Percentiles rank a stretch among this genome's conserved stretches.
Conservation (phyloP, 2,113 vertebrate genomes). For the Xenus cinereus region DNA sequence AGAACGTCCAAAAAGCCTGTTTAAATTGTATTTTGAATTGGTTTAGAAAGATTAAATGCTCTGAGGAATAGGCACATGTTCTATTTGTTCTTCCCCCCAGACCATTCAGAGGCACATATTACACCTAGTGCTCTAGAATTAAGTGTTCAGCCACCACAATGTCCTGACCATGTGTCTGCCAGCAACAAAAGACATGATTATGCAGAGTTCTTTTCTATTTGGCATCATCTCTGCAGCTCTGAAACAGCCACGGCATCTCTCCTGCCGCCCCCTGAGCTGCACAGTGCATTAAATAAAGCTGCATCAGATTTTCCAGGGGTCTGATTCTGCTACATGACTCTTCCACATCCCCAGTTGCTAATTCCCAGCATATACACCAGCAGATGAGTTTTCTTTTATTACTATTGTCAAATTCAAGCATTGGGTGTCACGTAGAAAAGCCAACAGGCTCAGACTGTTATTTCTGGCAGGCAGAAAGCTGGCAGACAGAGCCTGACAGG, state of each 20-base stretch:
- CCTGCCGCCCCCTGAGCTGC: not conserved
- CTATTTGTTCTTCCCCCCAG: not conserved
- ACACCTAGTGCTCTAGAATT: not conserved
- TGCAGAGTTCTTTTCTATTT: not conserved
- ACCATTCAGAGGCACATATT: not conserved
- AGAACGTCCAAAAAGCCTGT: not conserved
- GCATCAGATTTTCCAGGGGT: not conserved
- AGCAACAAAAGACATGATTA: not conserved
- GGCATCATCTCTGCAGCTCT: not conserved
- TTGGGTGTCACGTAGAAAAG: not conserved
- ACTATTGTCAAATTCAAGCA: not conserved
- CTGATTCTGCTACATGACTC: not conserved
- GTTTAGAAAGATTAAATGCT: not conserved
- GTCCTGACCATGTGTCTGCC: not conserved
- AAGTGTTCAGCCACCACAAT: not conserved
- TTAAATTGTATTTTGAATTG: not conserved
- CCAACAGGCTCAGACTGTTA: not conserved
- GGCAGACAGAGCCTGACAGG: not conserved
- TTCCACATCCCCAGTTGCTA: not conserved
- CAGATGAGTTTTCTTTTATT: not conserved
- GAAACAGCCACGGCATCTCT: not conserved
- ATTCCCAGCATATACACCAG: not conserved
- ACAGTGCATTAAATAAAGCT: not conserved
- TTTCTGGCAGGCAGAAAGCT: not conserved
- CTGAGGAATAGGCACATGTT: not conserved